Conservation (phyloP, 2,888 invertebrate species). For the Xylocampa areola region DNA sequence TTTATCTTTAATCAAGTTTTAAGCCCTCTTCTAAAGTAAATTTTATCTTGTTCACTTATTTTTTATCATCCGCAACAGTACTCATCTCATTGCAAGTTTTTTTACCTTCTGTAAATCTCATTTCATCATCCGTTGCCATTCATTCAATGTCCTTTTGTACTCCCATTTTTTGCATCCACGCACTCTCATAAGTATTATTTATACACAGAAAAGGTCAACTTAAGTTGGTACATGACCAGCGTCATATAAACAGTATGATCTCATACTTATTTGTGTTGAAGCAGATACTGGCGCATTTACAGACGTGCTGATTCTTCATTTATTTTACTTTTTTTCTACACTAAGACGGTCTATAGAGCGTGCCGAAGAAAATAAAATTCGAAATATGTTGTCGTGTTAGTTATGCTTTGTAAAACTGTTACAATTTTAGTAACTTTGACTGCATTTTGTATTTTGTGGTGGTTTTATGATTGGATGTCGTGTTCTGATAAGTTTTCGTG, state of each 20-base stretch:
- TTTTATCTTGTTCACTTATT: no score
- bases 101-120: no score
- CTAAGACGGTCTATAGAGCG: conserved; percentile 11
- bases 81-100: no score
- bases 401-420: neutral
- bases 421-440: conserved; percentile 14
- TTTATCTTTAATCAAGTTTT: no score
- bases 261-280: conserved; percentile 65
- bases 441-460: conserved; percentile 11
- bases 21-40: no score
- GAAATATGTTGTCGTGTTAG: conserved; percentile 12
- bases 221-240: conserved; percentile 38
- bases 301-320: conserved; percentile 39
- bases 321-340: conserved; percentile 25
- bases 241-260: conserved; percentile 54
- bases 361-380: conserved; percentile 19
- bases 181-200: conserved; percentile 4
- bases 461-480: conserved; percentile 31
- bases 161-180: neutral
- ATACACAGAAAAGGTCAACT: conserved; percentile 48
- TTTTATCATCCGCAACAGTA: no score
- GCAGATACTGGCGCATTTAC: conserved; percentile 42
- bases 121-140: neutral
- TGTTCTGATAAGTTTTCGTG: conserved; percentile 6
- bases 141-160: no score